Percentiles rank a stretch among this genome's conserved stretches.
Conservation (phyloP, 2,797 vertebrate genomes). For the Argentina silus region DNA sequence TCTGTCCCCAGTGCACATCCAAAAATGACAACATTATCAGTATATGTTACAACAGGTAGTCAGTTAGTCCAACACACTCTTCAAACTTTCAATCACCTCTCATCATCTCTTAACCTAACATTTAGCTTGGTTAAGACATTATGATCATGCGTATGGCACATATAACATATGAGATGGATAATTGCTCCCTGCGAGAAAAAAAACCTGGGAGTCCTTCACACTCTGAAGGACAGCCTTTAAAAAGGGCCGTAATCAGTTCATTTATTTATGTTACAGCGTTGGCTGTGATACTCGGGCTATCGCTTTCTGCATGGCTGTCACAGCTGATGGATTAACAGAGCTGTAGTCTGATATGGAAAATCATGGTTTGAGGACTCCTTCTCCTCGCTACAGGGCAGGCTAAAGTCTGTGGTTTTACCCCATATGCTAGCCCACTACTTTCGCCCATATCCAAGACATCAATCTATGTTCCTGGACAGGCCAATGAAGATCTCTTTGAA, state of each 20-base stretch:
- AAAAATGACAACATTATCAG: too few relatives aligned
- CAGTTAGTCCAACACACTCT: background rate
- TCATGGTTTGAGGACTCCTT: constrained; percentile 13
- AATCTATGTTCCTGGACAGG: constrained; percentile 13
- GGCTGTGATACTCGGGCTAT: constrained; percentile 38
- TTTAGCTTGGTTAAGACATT: constrained; percentile 10
- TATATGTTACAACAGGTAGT: background rate
- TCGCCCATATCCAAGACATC: constrained; percentile 6
- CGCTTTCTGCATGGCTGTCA: constrained; percentile 64
- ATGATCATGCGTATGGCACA: constrained; percentile 23
- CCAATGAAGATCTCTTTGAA: background rate
- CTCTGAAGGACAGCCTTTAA: constrained; percentile 27
- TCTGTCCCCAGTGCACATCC: too few relatives aligned
- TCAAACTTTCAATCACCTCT: background rate
- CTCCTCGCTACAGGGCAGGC: constrained; percentile 22
- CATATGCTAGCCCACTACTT: constrained; percentile 1
- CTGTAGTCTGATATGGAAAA: constrained; percentile 49
- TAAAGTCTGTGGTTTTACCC: constrained; percentile 17
- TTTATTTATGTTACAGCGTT: constrained; percentile 56
- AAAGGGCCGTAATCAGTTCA: constrained; percentile 39
- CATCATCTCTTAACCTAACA: constrained; percentile 11
- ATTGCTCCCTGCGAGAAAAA: constrained; percentile 37
- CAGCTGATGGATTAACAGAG: constrained; percentile 72
- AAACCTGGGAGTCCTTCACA: constrained; percentile 13
- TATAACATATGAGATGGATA: constrained; percentile 41